phyloP scores from a whole-genome alignment of 2,888 invertebrate genomes.

The Orthonevra nobilis region DNA sequence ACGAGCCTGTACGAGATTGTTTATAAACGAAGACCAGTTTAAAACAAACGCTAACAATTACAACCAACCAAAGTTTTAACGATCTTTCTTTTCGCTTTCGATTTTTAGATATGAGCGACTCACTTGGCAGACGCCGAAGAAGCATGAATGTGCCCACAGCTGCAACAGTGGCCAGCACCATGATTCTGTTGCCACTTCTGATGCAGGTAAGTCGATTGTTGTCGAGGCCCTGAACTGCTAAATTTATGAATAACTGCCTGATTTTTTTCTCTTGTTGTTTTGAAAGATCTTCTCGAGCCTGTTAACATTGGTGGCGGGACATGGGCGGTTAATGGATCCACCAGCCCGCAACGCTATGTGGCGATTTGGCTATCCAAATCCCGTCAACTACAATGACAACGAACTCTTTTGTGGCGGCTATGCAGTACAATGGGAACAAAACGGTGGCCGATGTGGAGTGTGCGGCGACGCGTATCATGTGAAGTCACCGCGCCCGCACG shows the following conservation, averaged over 20 bases:
- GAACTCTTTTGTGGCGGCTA: slow-evolving; percentile 96
- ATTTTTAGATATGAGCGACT: slow-evolving; percentile 41
- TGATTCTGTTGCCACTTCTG: slow-evolving; percentile 50
- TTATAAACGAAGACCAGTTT: slow-evolving; percentile 46
- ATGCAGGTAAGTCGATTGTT: slow-evolving; percentile 37
- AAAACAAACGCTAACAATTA: slow-evolving; percentile 14
- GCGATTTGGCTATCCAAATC: slow-evolving; percentile 96
- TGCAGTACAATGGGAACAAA: slow-evolving; percentile 93
- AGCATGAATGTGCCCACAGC: slow-evolving; percentile 22
- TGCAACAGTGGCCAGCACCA: slow-evolving; percentile 28
- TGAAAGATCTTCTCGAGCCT: slow-evolving; percentile 37
- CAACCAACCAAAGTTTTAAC: slow-evolving; percentile 38
- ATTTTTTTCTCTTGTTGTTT: slow-evolving; percentile 22
- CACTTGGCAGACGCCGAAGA: slow-evolving; percentile 18
- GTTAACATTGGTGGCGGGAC: slow-evolving; percentile 82
- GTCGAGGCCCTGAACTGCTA: slow-evolving; percentile 28
- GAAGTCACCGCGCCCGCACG: slow-evolving; percentile 88
- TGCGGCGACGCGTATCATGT: slow-evolving; percentile 93
- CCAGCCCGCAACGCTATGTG: slow-evolving; percentile 97
- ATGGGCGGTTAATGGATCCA: slow-evolving; percentile 95
- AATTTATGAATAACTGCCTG: slow-evolving; percentile 15
- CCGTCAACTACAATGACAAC: slow-evolving; percentile 96
- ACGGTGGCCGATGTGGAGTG: slow-evolving; percentile 91
- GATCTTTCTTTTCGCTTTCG: slow-evolving; percentile 44
- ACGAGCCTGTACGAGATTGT: slow-evolving; percentile 24